Evolutionary conservation across 2,113 vertebrate species (phyloP).

Genomic region (Microtus oregoni): DNA sequence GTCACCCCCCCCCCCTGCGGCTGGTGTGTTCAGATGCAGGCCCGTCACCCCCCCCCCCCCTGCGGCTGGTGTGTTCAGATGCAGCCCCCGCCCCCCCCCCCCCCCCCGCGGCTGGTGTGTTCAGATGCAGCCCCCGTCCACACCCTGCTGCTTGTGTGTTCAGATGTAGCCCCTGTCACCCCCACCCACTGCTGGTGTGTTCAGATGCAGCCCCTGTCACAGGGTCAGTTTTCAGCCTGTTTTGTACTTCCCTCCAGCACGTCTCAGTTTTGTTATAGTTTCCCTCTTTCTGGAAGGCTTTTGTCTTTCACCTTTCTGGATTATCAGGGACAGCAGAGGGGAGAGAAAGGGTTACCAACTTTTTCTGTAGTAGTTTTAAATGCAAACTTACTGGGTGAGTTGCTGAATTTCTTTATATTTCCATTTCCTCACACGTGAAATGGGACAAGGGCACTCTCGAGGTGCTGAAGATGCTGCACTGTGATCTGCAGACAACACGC

Average conservation of each 20-base stretch:
- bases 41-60: too few species aligned
- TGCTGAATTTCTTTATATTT: not conserved
- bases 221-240: not conserved
- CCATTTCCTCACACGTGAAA: not conserved
- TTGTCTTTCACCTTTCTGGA: not conserved
- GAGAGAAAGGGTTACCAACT: not conserved
- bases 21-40: too few species aligned
- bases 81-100: too few species aligned
- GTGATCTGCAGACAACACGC: not conserved
- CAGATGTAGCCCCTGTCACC: too few species aligned
- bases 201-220: too few species aligned
- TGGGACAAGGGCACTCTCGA: too few species aligned
- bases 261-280: not conserved
- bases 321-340: not conserved
- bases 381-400: too few species aligned
- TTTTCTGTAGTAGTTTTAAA: not conserved
- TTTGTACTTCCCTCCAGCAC: not conserved
- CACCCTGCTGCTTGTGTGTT: too few species aligned
- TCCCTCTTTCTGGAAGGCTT: not conserved
- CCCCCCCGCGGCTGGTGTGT: too few species aligned
- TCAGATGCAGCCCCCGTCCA: too few species aligned
- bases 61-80: too few species aligned
- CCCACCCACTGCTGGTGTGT: too few species aligned
- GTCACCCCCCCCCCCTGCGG: fast-evolving
- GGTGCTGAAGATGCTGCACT: not conserved